Evolutionary conservation across 2,113 vertebrate species (phyloP), one percentile per base, ranked within the genome.

Genomic region (Smithornis capensis): DNA sequence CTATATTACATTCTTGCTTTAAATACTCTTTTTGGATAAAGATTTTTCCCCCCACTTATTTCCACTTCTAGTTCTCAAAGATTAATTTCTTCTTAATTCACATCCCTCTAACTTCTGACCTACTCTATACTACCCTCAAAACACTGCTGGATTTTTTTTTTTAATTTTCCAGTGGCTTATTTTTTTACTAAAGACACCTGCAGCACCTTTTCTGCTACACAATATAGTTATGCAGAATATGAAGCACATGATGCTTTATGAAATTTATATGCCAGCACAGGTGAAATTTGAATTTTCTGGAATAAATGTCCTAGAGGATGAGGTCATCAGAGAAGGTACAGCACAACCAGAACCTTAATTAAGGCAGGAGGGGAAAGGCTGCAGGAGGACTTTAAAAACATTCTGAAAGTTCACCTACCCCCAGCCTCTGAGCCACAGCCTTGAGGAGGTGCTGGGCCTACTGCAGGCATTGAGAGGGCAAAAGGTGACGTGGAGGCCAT

Each of bases 361-460:
- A 60, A 67, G 25, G 37, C 19, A 24, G 14, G 14, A 9, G 16
- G 8, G 29, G 28, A 50, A 60, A 27, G n/a, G 21, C 7, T 19
- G 18, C 4, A 45, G 60, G 23, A 37, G 11, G 25, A 60, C 15
- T 42, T 70, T 21, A 60, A 69, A 57, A 64, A n/a, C 0, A 1
- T 60, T 40, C 21, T 42, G 10, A 69, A 56, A 50, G 17, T 16
- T 53, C 33, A 44, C 33, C 31, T 87, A 4, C 14, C 9, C 23
- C 40, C 12, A 1, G 1, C 7, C 63, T 73, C 0, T 0, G 9
- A 59, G 49, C 27, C 4, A 1, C 24, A 38, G 29, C 0, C 2
- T 28, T 60, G 7, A 33, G 6, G 21, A 56, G 23, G 4, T 52
- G 16, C 27, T 56, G 56, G 35, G 22, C 4, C 25, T 50, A 10